phyloP scores from a whole-genome alignment of 2,888 invertebrate species.

The Tholera decimalis region DNA sequence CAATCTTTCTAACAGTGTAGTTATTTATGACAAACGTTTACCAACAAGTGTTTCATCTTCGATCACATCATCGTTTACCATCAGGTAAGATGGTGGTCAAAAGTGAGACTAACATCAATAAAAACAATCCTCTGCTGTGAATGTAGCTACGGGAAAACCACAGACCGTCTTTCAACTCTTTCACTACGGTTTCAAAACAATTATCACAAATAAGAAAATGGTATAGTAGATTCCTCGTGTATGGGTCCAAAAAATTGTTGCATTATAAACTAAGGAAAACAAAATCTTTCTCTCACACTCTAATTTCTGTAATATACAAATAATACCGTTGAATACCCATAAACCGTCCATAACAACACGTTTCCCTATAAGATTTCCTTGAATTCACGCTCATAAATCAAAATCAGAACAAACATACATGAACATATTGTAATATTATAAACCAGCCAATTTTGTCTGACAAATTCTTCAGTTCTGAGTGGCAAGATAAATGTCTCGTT shows the following conservation, averaged over 20 bases:
- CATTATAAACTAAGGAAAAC: not conserved
- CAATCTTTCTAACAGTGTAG: too few species aligned
- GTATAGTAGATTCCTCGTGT: not conserved
- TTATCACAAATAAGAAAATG: not conserved
- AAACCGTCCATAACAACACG: constrained; percentile 12
- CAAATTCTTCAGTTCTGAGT: constrained; percentile 43
- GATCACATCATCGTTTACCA: too few species aligned
- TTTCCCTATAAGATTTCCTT: constrained; percentile 17
- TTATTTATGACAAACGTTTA: too few species aligned
- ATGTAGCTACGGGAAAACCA: too few species aligned
- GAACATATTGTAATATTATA: constrained; percentile 18
- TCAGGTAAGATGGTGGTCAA: too few species aligned
- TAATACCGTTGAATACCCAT: constrained; percentile 30
- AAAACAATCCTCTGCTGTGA: too few species aligned
- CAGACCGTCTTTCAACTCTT: too few species aligned
- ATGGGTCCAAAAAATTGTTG: not conserved
- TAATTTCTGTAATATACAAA: constrained; percentile 18
- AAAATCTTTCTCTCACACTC: constrained; percentile 13
- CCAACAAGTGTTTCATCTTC: too few species aligned
- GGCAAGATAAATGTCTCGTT: constrained; percentile 49
- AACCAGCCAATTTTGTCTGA: constrained; percentile 31
- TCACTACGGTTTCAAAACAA: not conserved
- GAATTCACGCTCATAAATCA: constrained; percentile 48
- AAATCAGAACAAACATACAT: constrained; percentile 39
- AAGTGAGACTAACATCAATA: too few species aligned